These are phyloP conservation scores for Cantharis rustica DNA, from an alignment of 2,888 invertebrate genomes.

Conservation along the genomic window DNA sequence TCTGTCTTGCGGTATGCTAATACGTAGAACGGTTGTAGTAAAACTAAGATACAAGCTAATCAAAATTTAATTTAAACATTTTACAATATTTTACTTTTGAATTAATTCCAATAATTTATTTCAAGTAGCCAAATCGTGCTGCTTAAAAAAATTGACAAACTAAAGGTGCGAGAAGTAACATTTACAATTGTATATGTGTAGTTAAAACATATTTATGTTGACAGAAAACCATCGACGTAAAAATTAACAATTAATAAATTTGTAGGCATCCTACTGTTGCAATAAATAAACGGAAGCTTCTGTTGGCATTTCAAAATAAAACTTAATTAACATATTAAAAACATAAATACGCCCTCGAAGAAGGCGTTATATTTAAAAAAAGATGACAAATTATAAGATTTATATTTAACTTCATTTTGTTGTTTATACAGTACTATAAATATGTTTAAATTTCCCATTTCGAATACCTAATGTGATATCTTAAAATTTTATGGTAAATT, in stretches of 20 bases:
- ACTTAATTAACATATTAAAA: conserved; percentile 51
- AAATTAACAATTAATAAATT: conserved; percentile 55
- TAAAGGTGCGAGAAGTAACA: conserved; percentile 19
- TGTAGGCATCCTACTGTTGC: conserved; percentile 42
- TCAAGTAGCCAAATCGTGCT: not conserved
- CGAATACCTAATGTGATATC: not conserved
- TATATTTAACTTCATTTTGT: conserved; percentile 47
- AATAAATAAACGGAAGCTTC: conserved; percentile 52
- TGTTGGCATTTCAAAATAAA: conserved; percentile 48
- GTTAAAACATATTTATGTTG: conserved; percentile 49
- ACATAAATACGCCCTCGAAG: conserved; percentile 51
- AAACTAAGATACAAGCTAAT: not conserved
- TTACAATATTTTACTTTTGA: no score
- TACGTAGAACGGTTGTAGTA: not conserved
- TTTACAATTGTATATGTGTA: conserved; percentile 26
- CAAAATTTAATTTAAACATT: not conserved
- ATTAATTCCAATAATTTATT: not conserved
- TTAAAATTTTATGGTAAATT: not conserved
- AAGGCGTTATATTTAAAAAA: conserved; percentile 42
- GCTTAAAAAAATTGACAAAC: conserved; percentile 2
- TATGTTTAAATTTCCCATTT: not conserved
- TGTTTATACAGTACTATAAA: conserved; percentile 1
- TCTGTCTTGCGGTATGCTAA: not conserved
- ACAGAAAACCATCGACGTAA: conserved; percentile 51
- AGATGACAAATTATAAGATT: conserved; percentile 55